Conservation (phyloP, 2,113 vertebrate species). For the Anolis carolinensis region DNA sequence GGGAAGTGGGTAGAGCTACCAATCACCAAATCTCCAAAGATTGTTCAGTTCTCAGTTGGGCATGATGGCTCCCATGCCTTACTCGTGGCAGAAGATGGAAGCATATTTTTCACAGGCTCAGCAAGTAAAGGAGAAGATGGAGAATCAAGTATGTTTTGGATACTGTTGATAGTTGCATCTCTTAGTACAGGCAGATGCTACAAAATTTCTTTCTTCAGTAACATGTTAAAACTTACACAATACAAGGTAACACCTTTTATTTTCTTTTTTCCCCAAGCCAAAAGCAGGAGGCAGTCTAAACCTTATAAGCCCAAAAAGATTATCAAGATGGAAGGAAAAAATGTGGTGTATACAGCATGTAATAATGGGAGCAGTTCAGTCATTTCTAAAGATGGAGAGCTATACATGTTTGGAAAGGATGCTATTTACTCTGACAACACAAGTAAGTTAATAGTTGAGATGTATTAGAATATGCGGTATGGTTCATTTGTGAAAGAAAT, state of each 20-base stretch:
- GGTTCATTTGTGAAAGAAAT: not conserved
- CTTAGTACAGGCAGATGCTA: not conserved
- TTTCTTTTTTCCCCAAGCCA: conserved; percentile 77
- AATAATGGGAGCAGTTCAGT: conserved; percentile 99
- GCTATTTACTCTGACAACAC: conserved; percentile 98
- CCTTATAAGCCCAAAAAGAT: conserved; percentile 99
- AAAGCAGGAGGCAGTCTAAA: conserved; percentile 96
- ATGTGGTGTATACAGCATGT: conserved; percentile 90
- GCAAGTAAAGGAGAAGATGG: conserved; percentile 99
- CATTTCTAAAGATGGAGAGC: conserved; percentile 96
- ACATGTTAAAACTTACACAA: conserved; percentile 8
- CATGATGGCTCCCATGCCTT: conserved; percentile 98
- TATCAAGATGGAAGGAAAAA: conserved; percentile 97
- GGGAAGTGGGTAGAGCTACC: conserved; percentile 98
- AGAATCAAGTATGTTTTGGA: conserved; percentile 89
- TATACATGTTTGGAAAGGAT: conserved; percentile 99
- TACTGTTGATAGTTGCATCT: not conserved
- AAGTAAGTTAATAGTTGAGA: conserved; percentile 81
- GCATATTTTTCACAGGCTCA: conserved; percentile 96
- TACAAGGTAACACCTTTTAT: not conserved
- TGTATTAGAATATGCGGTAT: conserved; percentile 24
- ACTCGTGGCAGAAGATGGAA: conserved; percentile 95
- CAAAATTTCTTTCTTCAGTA: no score
- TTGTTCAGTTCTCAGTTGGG: conserved; percentile 95
- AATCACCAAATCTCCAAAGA: conserved; percentile 97